phyloP scores from a whole-genome alignment of 2,888 invertebrate species.

The Dasypogon diadema region DNA sequence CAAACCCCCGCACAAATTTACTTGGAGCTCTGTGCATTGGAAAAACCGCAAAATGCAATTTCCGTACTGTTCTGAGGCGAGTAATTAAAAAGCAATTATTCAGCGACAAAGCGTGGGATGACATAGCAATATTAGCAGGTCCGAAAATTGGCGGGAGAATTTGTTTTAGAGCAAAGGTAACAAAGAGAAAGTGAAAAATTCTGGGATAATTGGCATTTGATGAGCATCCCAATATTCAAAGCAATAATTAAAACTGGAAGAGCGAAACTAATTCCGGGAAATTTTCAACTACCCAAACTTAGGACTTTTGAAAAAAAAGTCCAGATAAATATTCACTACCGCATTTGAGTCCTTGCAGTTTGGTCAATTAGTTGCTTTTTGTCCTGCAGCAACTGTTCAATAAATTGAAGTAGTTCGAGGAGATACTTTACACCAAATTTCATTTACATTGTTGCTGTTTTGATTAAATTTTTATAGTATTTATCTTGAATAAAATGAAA shows the following conservation, averaged over 20 bases:
- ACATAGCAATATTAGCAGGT: not conserved
- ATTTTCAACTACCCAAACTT: no score
- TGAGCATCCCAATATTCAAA: not conserved
- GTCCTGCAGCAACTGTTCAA: no score
- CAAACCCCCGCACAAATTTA: not conserved
- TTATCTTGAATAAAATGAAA: no score
- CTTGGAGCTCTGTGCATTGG: not conserved
- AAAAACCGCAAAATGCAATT: slow-evolving; percentile 55
- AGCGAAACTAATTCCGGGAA: no score
- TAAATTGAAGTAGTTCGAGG: no score
- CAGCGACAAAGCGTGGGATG: slow-evolving; percentile 39
- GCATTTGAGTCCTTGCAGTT: no score
- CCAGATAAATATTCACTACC: no score
- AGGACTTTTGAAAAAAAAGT: no score
- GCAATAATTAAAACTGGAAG: not conserved
- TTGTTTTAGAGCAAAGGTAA: not conserved
- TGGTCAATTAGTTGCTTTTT: no score
- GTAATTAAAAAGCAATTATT: slow-evolving; percentile 55
- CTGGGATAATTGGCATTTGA: slow-evolving; percentile 17
- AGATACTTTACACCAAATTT: no score
- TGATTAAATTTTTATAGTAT: no score
- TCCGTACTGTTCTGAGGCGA: slow-evolving; percentile 40
- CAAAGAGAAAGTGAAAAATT: not conserved
- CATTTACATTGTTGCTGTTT: no score
- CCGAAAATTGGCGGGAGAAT: slow-evolving; percentile 3